Evolutionary conservation across 2,888 invertebrate species (phyloP).

Genomic region (Coronaproctus castanopsis): DNA sequence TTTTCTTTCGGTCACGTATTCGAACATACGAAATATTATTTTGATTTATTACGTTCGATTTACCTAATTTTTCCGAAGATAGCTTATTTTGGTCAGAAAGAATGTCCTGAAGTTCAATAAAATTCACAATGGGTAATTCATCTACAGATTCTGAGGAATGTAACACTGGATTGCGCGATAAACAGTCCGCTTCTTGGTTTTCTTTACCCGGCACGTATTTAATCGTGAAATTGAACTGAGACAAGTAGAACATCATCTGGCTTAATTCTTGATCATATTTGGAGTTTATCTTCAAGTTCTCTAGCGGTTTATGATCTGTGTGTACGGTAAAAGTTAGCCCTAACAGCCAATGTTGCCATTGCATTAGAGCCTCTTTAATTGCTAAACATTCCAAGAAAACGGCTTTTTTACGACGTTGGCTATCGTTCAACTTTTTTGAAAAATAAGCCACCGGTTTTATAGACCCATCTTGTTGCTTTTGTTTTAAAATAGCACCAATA

Average conservation of each 20-base stretch:
- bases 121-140: background rate
- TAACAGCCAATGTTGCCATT: constrained; percentile 14
- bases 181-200: constrained; percentile 18
- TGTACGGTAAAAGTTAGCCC: constrained; percentile 9
- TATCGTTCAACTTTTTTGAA: constrained; percentile 14
- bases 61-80: constrained; percentile 1
- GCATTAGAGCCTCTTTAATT: constrained; percentile 14
- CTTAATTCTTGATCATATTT: constrained; percentile 17
- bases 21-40: constrained; percentile 12
- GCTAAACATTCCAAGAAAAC: constrained; percentile 14
- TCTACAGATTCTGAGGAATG: constrained; percentile 7
- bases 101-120: constrained; percentile 14
- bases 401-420: constrained; percentile 14
- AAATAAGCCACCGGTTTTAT: constrained; percentile 18
- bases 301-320: constrained; percentile 16
- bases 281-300: constrained; percentile 17
- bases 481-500: constrained; percentile 19
- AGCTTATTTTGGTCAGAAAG: constrained; percentile 15
- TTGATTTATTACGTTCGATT: constrained; percentile 9
- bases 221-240: constrained; percentile 17
- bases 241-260: constrained; percentile 17
- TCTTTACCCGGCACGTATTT: constrained; percentile 18
- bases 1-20: constrained; percentile 13
- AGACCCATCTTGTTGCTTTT: constrained; percentile 15
- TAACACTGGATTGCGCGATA: constrained; percentile 17